Base-by-base conservation (phyloP, 2,797 vertebrate species). In the Sebastes miniatus region DNA sequence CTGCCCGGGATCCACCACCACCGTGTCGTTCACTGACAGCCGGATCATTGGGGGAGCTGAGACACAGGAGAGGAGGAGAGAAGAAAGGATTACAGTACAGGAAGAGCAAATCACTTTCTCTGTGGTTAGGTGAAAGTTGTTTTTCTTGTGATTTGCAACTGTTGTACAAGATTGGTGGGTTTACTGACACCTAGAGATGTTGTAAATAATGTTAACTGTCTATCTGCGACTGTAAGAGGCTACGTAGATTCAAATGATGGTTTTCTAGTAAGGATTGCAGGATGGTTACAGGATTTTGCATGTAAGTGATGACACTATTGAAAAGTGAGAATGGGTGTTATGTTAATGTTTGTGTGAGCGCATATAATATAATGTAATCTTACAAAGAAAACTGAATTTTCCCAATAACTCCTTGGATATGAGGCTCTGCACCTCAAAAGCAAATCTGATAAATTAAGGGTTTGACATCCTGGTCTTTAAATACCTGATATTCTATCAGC, bases 1-100 rank as follows among this genome's bases (percentile, higher is more conserved):
- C 90, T 97, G 96, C 36, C 97, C 97, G 0, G 98, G 98, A 86
- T 98, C 98, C 83, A 98, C 97, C 89, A 99, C 97, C 88, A 99
- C 91, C 0, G 97, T 97, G 92, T 99, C 98, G 0, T 99, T 98
- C 84, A 98, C 97, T 1, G 98, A 98, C 83, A 99, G 91, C 79
- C 97, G 97, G 87, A 99, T 94, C 64, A 97, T 93, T 12, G 98
- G 98, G 3, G 98, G 97, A 54, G 95, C 98, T 99, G 75, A n/a
- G 54, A 57, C 47, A 9, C 24, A 5, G 36, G 24, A 3, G 61
- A 34, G 65, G 36, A 25, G 62, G 31, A 50, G 5, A 76, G 31
- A 52, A 52, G n/a, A 81, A 8, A 64, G 20, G 24, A 73, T 82
- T 68, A 77, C 2, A 66, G 20, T 68, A 77, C 3, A 66, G 12